A percentile compares a stretch with the other conserved stretches of the same genome.
Conservation (phyloP, 2,113 vertebrate species). For the Stegastes partitus region DNA sequence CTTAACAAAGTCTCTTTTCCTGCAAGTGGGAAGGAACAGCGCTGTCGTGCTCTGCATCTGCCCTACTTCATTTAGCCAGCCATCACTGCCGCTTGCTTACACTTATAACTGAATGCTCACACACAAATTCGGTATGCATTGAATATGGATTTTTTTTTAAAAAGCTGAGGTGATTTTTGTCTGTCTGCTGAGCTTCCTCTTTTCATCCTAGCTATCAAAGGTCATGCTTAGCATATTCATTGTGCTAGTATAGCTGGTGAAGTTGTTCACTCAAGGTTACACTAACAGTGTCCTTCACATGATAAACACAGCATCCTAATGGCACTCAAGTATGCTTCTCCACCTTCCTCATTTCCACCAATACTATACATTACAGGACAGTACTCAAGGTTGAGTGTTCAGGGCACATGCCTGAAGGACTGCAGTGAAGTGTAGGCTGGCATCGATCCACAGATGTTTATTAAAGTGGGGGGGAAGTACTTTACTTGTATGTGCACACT, state of each 20-base stretch:
- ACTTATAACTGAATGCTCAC: slow-evolving; percentile 20
- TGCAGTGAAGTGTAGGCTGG: not conserved
- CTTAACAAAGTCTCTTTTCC: slow-evolving; percentile 67
- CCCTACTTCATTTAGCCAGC: slow-evolving; percentile 46
- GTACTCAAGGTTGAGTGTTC: slow-evolving; percentile 42
- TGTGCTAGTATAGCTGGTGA: slow-evolving; percentile 20
- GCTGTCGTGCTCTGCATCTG: slow-evolving; percentile 41
- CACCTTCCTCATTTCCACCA: slow-evolving; percentile 26
- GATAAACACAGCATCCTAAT: slow-evolving; percentile 51
- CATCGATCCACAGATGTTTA: slow-evolving; percentile 4
- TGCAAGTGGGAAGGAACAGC: slow-evolving; percentile 33
- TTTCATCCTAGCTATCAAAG: slow-evolving; percentile 29
- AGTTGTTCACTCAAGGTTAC: slow-evolving; percentile 63
- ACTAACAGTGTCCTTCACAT: slow-evolving; percentile 43
- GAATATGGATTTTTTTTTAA: slow-evolving; percentile 18
- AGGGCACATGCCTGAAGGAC: slow-evolving; percentile 3
- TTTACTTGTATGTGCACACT: not conserved
- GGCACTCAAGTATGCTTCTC: slow-evolving; percentile 23
- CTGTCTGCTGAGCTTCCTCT: slow-evolving; percentile 12
- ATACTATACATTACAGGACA: slow-evolving; percentile 1
- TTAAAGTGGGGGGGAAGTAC: not conserved
- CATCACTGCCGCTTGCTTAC: slow-evolving; percentile 25
- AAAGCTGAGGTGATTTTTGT: slow-evolving; percentile 14
- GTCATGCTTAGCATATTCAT: slow-evolving; percentile 59
- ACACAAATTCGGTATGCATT: slow-evolving; percentile 16